Conservation (phyloP, 2,113 vertebrate genomes). For the Cottus gobio region DNA sequence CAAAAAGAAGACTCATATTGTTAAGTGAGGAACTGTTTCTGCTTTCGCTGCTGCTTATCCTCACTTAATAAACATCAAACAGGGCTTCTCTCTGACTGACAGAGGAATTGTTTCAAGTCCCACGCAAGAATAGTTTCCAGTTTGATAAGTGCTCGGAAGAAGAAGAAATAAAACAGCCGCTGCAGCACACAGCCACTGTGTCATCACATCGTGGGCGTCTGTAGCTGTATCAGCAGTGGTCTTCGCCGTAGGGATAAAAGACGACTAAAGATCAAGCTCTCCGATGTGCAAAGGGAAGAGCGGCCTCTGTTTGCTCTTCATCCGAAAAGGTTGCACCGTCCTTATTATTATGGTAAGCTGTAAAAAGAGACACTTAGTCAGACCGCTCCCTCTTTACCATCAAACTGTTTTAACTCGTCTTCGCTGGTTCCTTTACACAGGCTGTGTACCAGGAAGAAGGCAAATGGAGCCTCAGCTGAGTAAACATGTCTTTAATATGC, state of each 20-base stretch:
- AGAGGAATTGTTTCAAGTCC: slow-evolving; percentile 42
- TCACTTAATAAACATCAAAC: slow-evolving; percentile 65
- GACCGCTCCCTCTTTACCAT: slow-evolving; percentile 37
- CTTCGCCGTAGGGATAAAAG: slow-evolving; percentile 31
- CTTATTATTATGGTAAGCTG: slow-evolving; percentile 78
- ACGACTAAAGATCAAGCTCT: slow-evolving; percentile 47
- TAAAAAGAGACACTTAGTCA: slow-evolving; percentile 46
- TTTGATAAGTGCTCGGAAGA: slow-evolving; percentile 25
- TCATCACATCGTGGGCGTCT: slow-evolving; percentile 15
- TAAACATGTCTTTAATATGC: slow-evolving; percentile 86
- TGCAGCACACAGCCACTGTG: not conserved
- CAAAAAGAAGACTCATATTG: slow-evolving; percentile 46
- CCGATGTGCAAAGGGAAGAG: slow-evolving; percentile 28
- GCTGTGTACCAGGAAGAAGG: slow-evolving; percentile 39
- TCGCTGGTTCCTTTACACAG: slow-evolving; percentile 25
- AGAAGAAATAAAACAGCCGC: not conserved
- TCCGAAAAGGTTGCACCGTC: slow-evolving; percentile 76
- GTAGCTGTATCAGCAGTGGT: slow-evolving; percentile 5
- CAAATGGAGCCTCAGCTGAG: slow-evolving; percentile 82
- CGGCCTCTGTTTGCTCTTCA: slow-evolving; percentile 61
- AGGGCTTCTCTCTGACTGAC: slow-evolving; percentile 42
- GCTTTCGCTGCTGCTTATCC: slow-evolving; percentile 53
- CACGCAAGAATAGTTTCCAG: slow-evolving; percentile 34
- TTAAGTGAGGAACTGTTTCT: slow-evolving; percentile 30
- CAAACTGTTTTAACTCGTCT: slow-evolving; percentile 53